Conservation (phyloP, 2,797 vertebrate genomes). For the Notolepis coatsorum region DNA sequence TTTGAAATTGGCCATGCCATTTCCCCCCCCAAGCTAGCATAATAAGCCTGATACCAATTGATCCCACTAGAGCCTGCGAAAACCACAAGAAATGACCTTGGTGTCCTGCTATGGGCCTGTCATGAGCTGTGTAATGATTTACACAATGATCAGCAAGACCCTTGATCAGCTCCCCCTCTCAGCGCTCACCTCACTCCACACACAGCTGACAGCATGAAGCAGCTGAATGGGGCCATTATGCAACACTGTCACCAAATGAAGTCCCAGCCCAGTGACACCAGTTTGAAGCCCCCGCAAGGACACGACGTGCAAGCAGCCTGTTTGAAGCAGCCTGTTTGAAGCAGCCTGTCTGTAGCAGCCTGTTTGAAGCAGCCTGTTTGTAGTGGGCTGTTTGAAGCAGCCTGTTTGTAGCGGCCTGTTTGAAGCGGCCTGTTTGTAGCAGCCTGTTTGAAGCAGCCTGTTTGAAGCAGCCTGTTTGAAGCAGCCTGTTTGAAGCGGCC, state of each 20-base stretch:
- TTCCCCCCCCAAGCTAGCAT: too few relatives aligned
- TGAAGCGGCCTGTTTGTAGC: too few relatives aligned
- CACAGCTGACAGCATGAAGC: slow-evolving; percentile 18
- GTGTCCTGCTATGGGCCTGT: neutral
- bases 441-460: too few relatives aligned
- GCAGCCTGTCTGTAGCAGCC: too few relatives aligned
- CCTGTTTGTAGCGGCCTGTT: too few relatives aligned
- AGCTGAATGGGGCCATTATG: slow-evolving; percentile 51
- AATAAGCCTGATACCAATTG: too few relatives aligned
- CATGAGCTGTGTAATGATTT: slow-evolving; percentile 44
- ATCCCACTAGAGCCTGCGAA: slow-evolving; percentile 37
- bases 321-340: too few relatives aligned
- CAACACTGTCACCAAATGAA: slow-evolving; percentile 37
- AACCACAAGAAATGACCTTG: neutral
- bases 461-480: too few relatives aligned
- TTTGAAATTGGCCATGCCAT: too few relatives aligned
- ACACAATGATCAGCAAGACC: slow-evolving; percentile 27
- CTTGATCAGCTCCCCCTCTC: slow-evolving; percentile 25
- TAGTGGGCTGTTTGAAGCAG: too few relatives aligned
- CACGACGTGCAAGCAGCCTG: slow-evolving; percentile 23
- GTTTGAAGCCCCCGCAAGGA: slow-evolving; percentile 43
- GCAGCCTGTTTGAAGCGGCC: too few relatives aligned
- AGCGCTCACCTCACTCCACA: slow-evolving; percentile 7
- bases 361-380: too few relatives aligned
- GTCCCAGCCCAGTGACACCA: slow-evolving; percentile 42